These are phyloP conservation scores for Channa striata DNA, from an alignment of 2,797 vertebrate genomes.

Conservation along the genomic window DNA sequence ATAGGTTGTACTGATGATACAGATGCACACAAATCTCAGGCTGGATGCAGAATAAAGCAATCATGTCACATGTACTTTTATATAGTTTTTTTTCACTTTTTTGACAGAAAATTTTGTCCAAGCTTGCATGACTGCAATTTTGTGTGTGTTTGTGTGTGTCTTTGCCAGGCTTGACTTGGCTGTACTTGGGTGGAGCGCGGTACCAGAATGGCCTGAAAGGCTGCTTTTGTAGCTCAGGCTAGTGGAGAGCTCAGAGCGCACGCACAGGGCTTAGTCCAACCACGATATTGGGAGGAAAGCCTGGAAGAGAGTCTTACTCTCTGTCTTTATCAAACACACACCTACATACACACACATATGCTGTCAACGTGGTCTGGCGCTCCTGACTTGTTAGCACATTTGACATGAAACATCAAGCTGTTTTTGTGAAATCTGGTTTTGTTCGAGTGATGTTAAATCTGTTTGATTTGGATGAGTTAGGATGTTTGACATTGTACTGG, in stretches of 20 bases:
- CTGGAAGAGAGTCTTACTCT: conserved; percentile 57
- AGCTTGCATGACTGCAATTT: conserved; percentile 33
- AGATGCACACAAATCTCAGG: background rate
- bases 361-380: conserved; percentile 46
- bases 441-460: conserved; percentile 32
- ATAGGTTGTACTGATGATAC: conserved; percentile 21
- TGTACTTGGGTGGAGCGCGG: conserved; percentile 68
- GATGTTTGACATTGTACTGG: conserved; percentile 35
- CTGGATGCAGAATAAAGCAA: background rate
- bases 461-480: conserved; percentile 37
- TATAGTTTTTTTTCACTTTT: background rate
- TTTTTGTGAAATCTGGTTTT: conserved; percentile 58
- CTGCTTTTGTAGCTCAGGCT: conserved; percentile 74
- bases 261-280: conserved; percentile 77
- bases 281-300: conserved; percentile 63
- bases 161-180: conserved; percentile 62
- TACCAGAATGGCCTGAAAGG: conserved; percentile 74
- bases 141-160: conserved; percentile 29
- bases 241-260: conserved; percentile 68
- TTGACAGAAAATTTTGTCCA: conserved; percentile 6
- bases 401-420: conserved; percentile 46
- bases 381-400: conserved; percentile 53
- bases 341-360: conserved; percentile 41
- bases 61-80: background rate
- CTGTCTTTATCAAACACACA: conserved; percentile 53